Evolutionary conservation across 2,797 vertebrate species (phyloP), one percentile per base, ranked within the genome.

Genomic region (Oceanodroma leucorhoa): DNA sequence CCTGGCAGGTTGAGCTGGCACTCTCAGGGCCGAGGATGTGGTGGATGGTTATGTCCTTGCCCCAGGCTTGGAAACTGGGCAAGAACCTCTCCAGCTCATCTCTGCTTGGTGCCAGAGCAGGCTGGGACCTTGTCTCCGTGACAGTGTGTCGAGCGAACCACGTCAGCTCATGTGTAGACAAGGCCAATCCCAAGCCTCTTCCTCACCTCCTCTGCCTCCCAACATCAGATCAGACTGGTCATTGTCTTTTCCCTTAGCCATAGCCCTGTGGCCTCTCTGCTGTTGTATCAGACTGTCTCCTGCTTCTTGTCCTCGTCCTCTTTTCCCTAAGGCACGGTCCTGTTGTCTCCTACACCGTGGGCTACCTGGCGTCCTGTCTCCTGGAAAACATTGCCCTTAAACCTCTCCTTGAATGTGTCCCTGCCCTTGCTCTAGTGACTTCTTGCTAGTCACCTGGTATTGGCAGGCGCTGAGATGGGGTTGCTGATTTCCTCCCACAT

Each of bases 261-360:
- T 34, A 94, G 76, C 15, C 73, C 50, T 84, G 27, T 87, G 58
- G 46, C 40, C 70, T 83, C 58, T 93, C 82, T 88, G 85, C 71
- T 85, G n/a, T 83, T 76, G 11, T 80, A 94, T 65, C 82, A 75
- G 78, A 41, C 21, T 0, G 10, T 96, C 48, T 85, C 11, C 82
- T 80, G 40, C 46, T 80, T 76, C 51, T 84, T 90, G 86, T 96
- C 64, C 58, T 92, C 92, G 90, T 96, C 22, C 69, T 90, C 22
- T 90, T 85, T 79, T 89, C 48, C 75, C 61, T 92, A 77, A 92
- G 41, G 30, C n/a, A 79, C 1, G 0, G 75, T 71, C 58, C 65
- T 13, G 1, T 86, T 86, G 54, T 91, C 46, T 94, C 43, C 61
- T 79, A 69, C 24, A 66, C 45, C 32, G 10, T 30, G n/a, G 45